Evolutionary conservation across 2,888 invertebrate species (phyloP).

Genomic region (Nemotelus nigrinus): DNA sequence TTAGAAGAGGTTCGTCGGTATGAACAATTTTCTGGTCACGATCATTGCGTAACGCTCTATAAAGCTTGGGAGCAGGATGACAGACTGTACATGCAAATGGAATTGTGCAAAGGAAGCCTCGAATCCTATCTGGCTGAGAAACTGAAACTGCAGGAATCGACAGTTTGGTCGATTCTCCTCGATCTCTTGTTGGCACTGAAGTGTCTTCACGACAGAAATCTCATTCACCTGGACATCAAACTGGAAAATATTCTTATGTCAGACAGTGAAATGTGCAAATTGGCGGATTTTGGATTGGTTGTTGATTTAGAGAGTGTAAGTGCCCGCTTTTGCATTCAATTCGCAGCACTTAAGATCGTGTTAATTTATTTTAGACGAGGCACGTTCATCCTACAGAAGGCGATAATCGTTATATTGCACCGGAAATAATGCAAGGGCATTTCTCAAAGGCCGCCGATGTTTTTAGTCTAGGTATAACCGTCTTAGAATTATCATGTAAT

Average conservation of each 20-base stretch:
- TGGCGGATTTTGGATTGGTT: constrained; percentile 80
- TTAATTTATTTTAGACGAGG: constrained; percentile 63
- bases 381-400: constrained; percentile 73
- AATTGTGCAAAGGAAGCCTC: constrained; percentile 74
- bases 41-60: constrained; percentile 73
- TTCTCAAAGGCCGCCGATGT: constrained; percentile 79
- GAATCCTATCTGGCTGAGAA: constrained; percentile 68
- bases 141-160: constrained; percentile 70
- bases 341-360: background rate
- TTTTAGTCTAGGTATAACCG: constrained; percentile 77
- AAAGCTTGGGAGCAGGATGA: constrained; percentile 80
- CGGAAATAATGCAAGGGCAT: constrained; percentile 73
- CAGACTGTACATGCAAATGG: constrained; percentile 75
- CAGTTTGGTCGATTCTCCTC: constrained; percentile 74
- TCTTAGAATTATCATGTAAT: constrained; percentile 76
- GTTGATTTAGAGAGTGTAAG: constrained; percentile 69
- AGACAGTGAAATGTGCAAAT: constrained; percentile 72
- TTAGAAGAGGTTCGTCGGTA: constrained; percentile 75
- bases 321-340: constrained; percentile 26
- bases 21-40: constrained; percentile 73
- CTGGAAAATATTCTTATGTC: constrained; percentile 80
- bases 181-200: constrained; percentile 71
- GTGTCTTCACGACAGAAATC: constrained; percentile 73
- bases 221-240: constrained; percentile 81
- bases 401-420: constrained; percentile 79